Evolutionary conservation across 2,113 vertebrate genomes (phyloP), one percentile per base, ranked within the genome.

Genomic region (Chionodraco myersi): DNA sequence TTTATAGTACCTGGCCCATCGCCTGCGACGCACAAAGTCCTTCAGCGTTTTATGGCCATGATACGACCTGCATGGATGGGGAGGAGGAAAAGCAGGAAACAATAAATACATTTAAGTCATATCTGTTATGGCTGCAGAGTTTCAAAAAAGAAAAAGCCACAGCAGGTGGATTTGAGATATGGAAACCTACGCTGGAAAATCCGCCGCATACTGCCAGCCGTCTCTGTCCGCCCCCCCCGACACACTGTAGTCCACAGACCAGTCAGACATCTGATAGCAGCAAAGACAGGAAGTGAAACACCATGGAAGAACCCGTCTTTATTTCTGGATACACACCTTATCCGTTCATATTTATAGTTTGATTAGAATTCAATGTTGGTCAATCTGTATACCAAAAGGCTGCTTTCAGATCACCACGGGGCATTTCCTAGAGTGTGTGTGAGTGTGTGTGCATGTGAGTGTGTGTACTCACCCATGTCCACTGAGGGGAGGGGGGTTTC

Each of bases 201-300:
- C 98, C 2, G 96, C 96, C 60, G 98, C 98, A 0, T 97, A 99
- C 82, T 99, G 98, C 98, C 98, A 99, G 72, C 98, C 98, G 51
- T 99, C 98, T 60, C 92, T 93, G 87, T 99, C 98, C 0, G 97
- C 96, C 72, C 97, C 97, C 0, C 96, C 96, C 0, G 95, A 86
- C 2, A 95, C 68, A 11, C 93, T 93, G 87, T 98, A 99, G 92
- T 99, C 98, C 2, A 97, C 83, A 0, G 91, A 92, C 98, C 98
- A 99, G 0, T 99, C 97, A 0, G 97, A 97, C 5, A 96, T 96
- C 98, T 99, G 90, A 7, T 76, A 72, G 65, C 44, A 62, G 49
- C 49, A 75, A 10, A 54, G 0, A 48, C 4, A 18, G 58, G 49
- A 83, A 30, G n/a, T 68, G 51, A 83, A 81, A 69, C 30, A 9